Conservation (phyloP, 2,888 invertebrate species). For the Tenthredo livida region DNA sequence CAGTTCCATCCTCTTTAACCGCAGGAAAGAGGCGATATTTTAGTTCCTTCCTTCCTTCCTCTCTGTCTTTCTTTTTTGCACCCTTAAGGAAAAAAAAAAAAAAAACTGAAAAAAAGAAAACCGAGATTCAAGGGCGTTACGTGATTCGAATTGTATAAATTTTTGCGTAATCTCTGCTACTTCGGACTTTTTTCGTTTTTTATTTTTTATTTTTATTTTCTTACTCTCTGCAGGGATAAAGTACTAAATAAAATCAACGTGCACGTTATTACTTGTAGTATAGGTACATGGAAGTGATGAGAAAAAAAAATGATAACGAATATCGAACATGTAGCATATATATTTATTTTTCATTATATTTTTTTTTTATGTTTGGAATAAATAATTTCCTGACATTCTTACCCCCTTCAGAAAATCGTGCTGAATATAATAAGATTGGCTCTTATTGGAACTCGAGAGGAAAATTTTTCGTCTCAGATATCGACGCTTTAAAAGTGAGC, state of each 20-base stretch:
- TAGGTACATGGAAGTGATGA: too few species aligned
- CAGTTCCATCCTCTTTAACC: slow-evolving; percentile 26
- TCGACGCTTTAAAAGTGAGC: slow-evolving; percentile 1
- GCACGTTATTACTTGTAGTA: not conserved
- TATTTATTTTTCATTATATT: not conserved
- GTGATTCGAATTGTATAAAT: slow-evolving; percentile 3
- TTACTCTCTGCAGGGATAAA: not conserved
- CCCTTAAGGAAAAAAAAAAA: not conserved
- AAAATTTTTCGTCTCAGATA: not conserved
- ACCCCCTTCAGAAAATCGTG: not conserved
- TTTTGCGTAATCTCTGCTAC: slow-evolving; percentile 3
- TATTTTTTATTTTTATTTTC: not conserved
- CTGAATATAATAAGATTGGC: not conserved
- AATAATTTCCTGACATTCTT: not conserved
- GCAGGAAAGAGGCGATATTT: not conserved
- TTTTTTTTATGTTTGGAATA: not conserved
- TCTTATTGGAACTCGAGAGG: not conserved
- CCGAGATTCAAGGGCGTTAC: not conserved
- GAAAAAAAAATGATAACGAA: not conserved
- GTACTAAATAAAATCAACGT: not conserved
- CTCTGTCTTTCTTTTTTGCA: not conserved
- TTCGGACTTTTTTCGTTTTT: not conserved
- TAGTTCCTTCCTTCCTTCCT: not conserved
- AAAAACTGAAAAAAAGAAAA: not conserved
- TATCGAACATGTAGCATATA: too few species aligned